phyloP scores from a whole-genome alignment of 2,797 vertebrate species.

The Anas bahamensis region DNA sequence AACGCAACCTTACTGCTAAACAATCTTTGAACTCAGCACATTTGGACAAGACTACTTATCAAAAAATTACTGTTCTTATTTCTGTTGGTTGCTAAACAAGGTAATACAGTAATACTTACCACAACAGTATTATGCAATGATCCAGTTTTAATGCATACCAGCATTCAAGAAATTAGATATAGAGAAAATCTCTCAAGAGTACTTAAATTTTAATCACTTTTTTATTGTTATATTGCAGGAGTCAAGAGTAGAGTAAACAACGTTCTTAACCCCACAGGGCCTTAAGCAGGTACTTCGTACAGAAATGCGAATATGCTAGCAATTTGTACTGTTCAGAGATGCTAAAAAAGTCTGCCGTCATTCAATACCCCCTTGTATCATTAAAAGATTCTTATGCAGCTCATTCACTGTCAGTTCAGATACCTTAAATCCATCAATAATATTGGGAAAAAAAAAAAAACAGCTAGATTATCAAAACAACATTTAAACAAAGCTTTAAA shows the following conservation, averaged over 20 bases:
- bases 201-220: conserved; percentile 78
- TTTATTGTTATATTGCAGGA: conserved; percentile 72
- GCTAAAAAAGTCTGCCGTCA: conserved; percentile 57
- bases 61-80: conserved; percentile 57
- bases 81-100: conserved; percentile 49
- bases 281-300: conserved; percentile 32
- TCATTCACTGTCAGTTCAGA: conserved; percentile 26
- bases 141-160: conserved; percentile 59
- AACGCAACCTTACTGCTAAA: conserved; percentile 19
- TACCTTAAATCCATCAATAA: conserved; percentile 46
- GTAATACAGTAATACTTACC: conserved; percentile 24
- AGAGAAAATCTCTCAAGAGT: conserved; percentile 67
- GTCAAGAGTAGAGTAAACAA: conserved; percentile 75
- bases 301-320: conserved; percentile 44
- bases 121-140: conserved; percentile 63
- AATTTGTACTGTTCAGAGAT: conserved; percentile 60
- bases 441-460: neutral
- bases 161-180: conserved; percentile 71
- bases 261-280: conserved; percentile 54
- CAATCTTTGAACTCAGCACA: conserved; percentile 47
- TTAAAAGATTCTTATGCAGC: conserved; percentile 24
- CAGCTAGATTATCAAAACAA: neutral
- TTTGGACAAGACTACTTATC: conserved; percentile 26
- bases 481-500: neutral
- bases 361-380: conserved; percentile 29